Base-by-base conservation (phyloP, 2,113 vertebrate species). In the Ibidorhyncha struthersii region DNA sequence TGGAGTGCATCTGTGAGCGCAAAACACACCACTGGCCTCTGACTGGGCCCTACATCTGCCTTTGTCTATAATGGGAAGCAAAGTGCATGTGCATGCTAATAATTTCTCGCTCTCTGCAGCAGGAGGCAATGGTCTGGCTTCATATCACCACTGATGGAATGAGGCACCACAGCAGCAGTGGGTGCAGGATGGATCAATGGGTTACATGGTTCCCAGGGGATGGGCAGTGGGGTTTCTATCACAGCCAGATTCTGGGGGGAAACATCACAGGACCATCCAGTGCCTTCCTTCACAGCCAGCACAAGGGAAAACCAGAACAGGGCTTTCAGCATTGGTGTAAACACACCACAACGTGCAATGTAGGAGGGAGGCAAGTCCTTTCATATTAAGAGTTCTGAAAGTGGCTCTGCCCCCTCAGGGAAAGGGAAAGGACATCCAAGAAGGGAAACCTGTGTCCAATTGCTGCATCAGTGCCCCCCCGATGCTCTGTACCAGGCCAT, bases 111-210 rank as follows among this genome's bases (percentile, higher is more conserved):
- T 77, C 16, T 12, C 47, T 27, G 10, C 27, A 12, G n/a, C 72
- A 69, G 81, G 29, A 41, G 23, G 61, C 1, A 9, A 5, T 6
- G 30, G 50, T 16, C 25, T 0, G 0, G 69, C 38, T 53, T 34
- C 25, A 1, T 8, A 20, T 18, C 71, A 36, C 43, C 5, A 8
- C 23, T 4, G 1, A 7, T 1, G 10, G 67, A n/a, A 8, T 3
- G 26, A 32, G 59, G 26, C 71, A 15, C 14, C 6, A 21, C 71
- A 36, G 56, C 30, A 25, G 70, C 4, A 5, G 40, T 19, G 34
- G 45, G 8, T 40, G 47, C 82, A 79, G 78, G 66, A 38, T 8
- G 59, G 30, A 18, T 6, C 13, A 3, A 7, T 23, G 62, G 15
- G 6, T 27, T 29, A 27, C 6, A 0, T n/a, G 23, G 22, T 22